Base-by-base conservation (phyloP, 2,113 vertebrate genomes). In the Tyrannus savana region DNA sequence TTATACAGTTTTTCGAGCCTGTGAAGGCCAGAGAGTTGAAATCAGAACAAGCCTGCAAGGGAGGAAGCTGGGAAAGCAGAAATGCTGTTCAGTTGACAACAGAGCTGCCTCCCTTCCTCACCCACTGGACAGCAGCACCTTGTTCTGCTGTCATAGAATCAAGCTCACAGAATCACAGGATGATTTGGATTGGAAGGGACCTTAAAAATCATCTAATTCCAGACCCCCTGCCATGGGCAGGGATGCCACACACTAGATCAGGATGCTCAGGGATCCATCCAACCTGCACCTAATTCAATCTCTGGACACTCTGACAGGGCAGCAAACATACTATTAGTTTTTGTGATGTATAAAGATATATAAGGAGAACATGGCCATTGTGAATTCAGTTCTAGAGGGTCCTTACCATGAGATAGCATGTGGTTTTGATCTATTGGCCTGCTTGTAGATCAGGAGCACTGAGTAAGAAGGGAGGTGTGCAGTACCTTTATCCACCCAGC, bases 11-110 rank as follows among this genome's bases (percentile, higher is more conserved):
- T 92, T 82, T 63, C 71, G 52, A 91, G 85, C 27, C 60, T 39
- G 23, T 28, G 93, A 94, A 90, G 82, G 74, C 87, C 86, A 52
- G 58, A 25, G 67, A 90, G 76, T 24, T 87, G 59, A 77, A 95
- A 78, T 74, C 72, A 84, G 87, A 95, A 66, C 60, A 94, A 91
- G 49, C 21, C 79, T 44, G 52, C 46, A n/a, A 78, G 62, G 41
- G 46, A 79, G 66, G 66, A 92, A 89, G 53, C 5, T 75, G 86
- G 55, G 68, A 88, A 47, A 52, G 75, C 30, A 69, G 4, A 84
- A 84, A 47, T 27, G 39, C 80, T 71, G 46, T n/a, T 78, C 56
- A 68, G 60, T n/a, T 87, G 77, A 44, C 31, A 73, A 7, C 41
- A 56, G 60, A 59, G 62, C 76, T 88, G n/a, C 49, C 53, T 93